Evolutionary conservation across 2,113 vertebrate species (phyloP).

Genomic region (Gopherus evgoodei): DNA sequence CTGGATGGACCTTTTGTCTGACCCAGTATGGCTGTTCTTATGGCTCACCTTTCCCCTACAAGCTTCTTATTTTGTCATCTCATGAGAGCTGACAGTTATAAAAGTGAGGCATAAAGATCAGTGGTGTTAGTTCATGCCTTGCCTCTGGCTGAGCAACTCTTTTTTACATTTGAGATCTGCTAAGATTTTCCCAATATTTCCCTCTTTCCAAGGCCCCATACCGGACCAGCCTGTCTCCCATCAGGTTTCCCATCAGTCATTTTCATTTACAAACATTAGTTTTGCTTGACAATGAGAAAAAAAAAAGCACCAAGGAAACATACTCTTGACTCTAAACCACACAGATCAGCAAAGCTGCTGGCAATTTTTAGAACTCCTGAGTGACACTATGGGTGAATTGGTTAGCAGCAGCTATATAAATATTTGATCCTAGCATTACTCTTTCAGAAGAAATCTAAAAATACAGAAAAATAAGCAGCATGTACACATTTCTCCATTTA

Average conservation of each 20-base stretch:
- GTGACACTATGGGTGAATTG: not conserved
- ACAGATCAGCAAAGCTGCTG: not conserved
- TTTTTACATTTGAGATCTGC: not conserved
- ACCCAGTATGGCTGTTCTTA: not conserved
- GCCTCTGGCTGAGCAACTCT: not conserved
- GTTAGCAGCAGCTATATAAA: not conserved
- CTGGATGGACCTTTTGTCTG: no score
- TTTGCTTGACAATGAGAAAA: not conserved
- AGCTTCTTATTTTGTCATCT: not conserved
- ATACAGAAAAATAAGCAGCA: not conserved
- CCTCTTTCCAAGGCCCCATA: rapidly evolving
- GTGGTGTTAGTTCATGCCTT: not conserved
- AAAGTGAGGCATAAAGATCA: not conserved
- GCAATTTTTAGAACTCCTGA: not conserved
- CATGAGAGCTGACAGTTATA: not conserved
- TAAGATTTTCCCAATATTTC: not conserved
- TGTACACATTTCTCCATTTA: not conserved
- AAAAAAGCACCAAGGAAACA: not conserved
- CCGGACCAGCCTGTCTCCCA: not conserved
- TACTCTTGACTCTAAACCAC: not conserved
- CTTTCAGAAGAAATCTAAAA: not conserved
- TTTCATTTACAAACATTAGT: not conserved
- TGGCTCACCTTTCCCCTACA: not conserved
- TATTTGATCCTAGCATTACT: not conserved
- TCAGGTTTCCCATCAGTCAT: not conserved